phyloP scores from a whole-genome alignment of 2,888 invertebrate species.

The Apamea sordens region DNA sequence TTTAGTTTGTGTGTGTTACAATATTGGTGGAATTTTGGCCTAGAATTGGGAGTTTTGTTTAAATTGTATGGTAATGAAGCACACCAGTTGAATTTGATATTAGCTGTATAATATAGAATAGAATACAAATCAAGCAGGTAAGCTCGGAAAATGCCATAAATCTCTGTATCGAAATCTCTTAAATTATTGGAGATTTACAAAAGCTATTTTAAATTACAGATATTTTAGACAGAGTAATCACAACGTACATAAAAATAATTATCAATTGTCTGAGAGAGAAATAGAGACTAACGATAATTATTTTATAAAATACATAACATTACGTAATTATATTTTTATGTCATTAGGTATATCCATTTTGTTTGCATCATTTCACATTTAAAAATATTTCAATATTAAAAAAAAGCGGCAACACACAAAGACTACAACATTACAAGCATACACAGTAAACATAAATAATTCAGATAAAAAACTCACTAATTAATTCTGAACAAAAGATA shows the following conservation, averaged over 20 bases:
- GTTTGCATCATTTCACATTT: not conserved
- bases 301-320: not conserved
- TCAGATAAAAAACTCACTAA: constrained; percentile 40
- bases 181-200: not conserved
- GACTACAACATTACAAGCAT: not conserved
- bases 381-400: not conserved
- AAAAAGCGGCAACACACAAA: constrained; percentile 40
- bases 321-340: too few relatives aligned
- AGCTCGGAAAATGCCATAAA: not conserved
- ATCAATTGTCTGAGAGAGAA: not conserved
- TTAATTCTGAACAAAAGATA: constrained; percentile 57
- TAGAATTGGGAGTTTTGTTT: not conserved
- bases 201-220: not conserved
- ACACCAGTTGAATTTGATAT: not conserved
- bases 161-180: not conserved
- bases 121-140: not conserved
- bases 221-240: not conserved
- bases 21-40: constrained; percentile 21
- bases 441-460: constrained; percentile 26
- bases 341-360: not conserved
- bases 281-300: not conserved
- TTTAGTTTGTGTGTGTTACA: constrained; percentile 43
- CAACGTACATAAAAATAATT: not conserved
- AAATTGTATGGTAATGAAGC: not conserved
- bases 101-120: not conserved